These are phyloP conservation scores for Agonopterix heracliana DNA, from an alignment of 2,888 invertebrate species.

Conservation along the genomic window DNA sequence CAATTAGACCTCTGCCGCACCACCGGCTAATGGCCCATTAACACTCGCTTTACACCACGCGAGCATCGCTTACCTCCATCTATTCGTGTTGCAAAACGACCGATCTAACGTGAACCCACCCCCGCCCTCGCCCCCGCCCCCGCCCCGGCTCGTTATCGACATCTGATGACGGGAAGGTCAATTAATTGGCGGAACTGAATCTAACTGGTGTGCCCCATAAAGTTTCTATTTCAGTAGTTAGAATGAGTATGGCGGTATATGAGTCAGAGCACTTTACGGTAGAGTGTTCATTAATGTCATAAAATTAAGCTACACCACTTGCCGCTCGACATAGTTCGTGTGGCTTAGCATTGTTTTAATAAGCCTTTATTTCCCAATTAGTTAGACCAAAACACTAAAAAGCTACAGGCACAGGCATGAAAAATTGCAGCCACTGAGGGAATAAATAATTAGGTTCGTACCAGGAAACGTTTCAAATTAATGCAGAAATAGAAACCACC, in stretches of 20 bases:
- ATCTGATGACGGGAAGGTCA: slow-evolving; percentile 22
- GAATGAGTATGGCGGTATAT: not conserved
- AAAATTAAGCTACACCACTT: too few species aligned
- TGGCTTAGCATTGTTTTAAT: too few species aligned
- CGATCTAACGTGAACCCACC: slow-evolving; percentile 20
- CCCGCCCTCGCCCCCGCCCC: not conserved
- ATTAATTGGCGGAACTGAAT: slow-evolving; percentile 25
- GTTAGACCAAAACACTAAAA: too few species aligned
- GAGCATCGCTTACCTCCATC: slow-evolving; percentile 53
- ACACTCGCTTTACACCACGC: slow-evolving; percentile 57
- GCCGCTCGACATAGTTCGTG: too few species aligned
- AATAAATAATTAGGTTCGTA: slow-evolving; percentile 5
- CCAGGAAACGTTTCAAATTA: slow-evolving; percentile 17
- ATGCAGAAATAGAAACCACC: slow-evolving; percentile 36
- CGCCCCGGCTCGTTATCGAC: slow-evolving; percentile 8
- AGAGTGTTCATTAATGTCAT: too few species aligned
- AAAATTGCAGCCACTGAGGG: not conserved
- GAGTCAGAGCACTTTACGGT: too few species aligned
- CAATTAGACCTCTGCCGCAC: slow-evolving; percentile 54
- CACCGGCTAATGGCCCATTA: slow-evolving; percentile 66
- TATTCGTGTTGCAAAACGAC: slow-evolving; percentile 17
- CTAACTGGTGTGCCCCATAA: slow-evolving; percentile 33
- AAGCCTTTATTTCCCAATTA: too few species aligned
- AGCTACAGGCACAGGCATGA: not conserved
- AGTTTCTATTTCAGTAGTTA: slow-evolving; percentile 22